Conservation (phyloP, 30 jellyfish, hydroid and myxozoan genomes). For the Catostylus mosaicus region DNA sequence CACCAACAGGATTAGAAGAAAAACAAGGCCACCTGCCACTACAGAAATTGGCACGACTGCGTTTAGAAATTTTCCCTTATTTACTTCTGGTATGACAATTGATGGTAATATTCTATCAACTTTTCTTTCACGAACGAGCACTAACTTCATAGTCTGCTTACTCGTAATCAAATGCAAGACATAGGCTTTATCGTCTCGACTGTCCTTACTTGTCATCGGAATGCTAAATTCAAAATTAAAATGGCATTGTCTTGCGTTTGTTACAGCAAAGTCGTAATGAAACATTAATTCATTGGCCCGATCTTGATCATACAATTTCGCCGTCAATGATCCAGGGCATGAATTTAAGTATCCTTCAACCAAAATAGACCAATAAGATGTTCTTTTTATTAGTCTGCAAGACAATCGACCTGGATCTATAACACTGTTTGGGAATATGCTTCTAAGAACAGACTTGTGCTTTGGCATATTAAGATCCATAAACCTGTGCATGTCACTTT, state of each 20-base stretch:
- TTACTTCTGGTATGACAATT: conserved; percentile 29
- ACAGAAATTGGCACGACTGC: conserved; percentile 33
- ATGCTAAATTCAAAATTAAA: conserved; percentile 48
- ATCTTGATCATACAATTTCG: conserved; percentile 47
- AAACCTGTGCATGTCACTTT: conserved; percentile 1
- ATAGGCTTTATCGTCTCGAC: conserved; percentile 30
- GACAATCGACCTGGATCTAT: conserved; percentile 15
- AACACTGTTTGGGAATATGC: conserved; percentile 26
- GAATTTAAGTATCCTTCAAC: conserved; percentile 41
- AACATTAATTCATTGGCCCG: not conserved
- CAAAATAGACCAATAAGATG: conserved; percentile 31
- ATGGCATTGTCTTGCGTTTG: not conserved
- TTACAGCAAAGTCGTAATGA: conserved; percentile 54
- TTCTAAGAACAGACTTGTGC: conserved; percentile 36
- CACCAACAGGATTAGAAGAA: conserved; percentile 20
- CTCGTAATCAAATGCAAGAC: conserved; percentile 27
- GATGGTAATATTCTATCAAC: conserved; percentile 27
- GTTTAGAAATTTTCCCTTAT: conserved; percentile 29
- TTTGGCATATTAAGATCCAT: conserved; percentile 12
- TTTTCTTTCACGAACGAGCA: conserved; percentile 41
- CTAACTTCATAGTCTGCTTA: conserved; percentile 34
- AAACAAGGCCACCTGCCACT: conserved; percentile 53
- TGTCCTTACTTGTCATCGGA: conserved; percentile 22
- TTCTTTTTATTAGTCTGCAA: conserved; percentile 32
- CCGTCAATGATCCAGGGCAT: conserved; percentile 66